Evolutionary conservation across 1,140 invertebrate species (phyloP), one percentile per base, ranked within the genome.

Genomic region (Bombus ignitus): DNA sequence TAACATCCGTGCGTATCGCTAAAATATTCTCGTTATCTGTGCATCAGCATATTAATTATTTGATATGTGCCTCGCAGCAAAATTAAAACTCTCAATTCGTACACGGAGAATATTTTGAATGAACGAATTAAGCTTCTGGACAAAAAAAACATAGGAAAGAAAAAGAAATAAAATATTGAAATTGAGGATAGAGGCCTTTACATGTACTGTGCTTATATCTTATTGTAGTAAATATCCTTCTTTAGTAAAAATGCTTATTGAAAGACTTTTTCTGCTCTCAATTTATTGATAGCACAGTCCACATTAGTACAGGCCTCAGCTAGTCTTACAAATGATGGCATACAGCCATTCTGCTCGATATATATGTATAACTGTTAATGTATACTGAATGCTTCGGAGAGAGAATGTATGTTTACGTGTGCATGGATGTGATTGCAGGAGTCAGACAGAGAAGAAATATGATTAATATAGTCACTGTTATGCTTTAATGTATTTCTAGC

Each of bases 401-500:
- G 72, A 72, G 57, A 88, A 39, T 81, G 81, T 80, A 79, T 78
- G 71, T 76, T 53, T 57, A 71, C 80, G 81, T 83, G 82, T 85
- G 84, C 59, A 71, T 86, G 74, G 74, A 72, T 82, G 70, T 47
- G 83, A 85, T 57, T 85, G 73, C 84, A 75, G 76, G 76, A 83
- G 82, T 81, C 80, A 89, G 86, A 81, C 83, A 86, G 78, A 90
- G 76, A 88, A 91, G 70, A 91, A 90, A 90, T 91, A 92, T 89
- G 82, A 91, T 89, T 92, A 91, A 92, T 92, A 91, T 92, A 93
- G 92, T 93, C 92, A 93, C 90, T 93, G 92, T 93, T 93, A 93
- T 93, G 92, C 92, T 93, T 93, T 93, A 92, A 93, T 93, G 89
- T 93, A 93, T 92, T 92, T 93, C 88, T 93, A 93, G 92, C 91